Conservation (phyloP, 2,797 vertebrate species). For the Danio jaintianensis region DNA sequence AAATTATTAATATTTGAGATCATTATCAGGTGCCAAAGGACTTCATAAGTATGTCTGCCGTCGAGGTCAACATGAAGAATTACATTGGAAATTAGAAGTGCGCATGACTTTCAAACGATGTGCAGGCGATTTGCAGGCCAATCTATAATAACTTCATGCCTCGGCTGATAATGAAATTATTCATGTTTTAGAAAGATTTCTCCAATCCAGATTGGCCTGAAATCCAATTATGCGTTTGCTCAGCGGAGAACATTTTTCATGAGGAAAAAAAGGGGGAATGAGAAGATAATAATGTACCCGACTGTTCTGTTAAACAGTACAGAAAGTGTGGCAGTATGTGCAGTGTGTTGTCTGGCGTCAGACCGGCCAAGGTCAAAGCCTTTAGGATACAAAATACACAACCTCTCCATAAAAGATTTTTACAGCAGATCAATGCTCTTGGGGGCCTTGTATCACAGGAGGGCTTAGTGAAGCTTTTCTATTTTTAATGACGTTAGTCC, state of each 20-base stretch:
- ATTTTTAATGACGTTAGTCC: constrained; percentile 34
- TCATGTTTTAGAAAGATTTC: constrained; percentile 39
- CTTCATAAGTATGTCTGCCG: constrained; percentile 14
- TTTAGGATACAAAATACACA: background rate
- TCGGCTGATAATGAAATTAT: constrained; percentile 57
- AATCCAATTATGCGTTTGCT: constrained; percentile 57
- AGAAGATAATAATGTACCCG: constrained; percentile 48
- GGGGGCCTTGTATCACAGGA: constrained; percentile 16
- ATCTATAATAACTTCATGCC: constrained; percentile 56
- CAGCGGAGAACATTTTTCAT: constrained; percentile 36
- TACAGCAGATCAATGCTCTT: constrained; percentile 41
- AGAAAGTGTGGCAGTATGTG: background rate
- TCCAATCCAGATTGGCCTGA: constrained; percentile 25
- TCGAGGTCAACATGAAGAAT: constrained; percentile 37
- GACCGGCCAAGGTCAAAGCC: constrained; percentile 17
- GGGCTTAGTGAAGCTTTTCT: constrained; percentile 11
- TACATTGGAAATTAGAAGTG: constrained; percentile 34
- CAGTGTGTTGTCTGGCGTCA: background rate
- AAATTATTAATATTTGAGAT: constrained; percentile 28
- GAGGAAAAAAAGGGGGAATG: constrained; percentile 21
- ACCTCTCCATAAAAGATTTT: constrained; percentile 34
- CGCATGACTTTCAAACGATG: constrained; percentile 32
- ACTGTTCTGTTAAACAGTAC: constrained; percentile 36
- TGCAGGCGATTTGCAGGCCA: constrained; percentile 41
- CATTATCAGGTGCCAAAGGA: constrained; percentile 21